Evolutionary conservation across 2,888 invertebrate genomes (phyloP), one percentile per base, ranked within the genome.

Genomic region (Eupithecia dodoneata): DNA sequence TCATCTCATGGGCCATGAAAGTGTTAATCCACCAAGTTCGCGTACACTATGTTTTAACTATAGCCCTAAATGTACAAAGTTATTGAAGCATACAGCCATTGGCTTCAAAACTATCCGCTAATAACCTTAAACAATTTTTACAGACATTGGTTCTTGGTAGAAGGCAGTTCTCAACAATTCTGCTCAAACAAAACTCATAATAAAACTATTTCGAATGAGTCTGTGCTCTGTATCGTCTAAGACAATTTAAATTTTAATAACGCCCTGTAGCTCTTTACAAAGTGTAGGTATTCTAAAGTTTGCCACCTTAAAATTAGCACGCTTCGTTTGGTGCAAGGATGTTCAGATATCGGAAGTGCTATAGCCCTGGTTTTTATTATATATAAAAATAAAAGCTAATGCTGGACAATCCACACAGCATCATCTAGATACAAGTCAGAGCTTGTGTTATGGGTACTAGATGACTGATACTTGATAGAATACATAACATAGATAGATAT

Each of bases 281-380:
- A 77, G 73, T 77, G 80, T 77, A 77, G 71, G 75, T 78, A 76
- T 79, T 76, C 74, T 72, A 72, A 79, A 81, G 78, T 81, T 79
- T 75, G 69, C 76, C 77, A 67, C 76, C 76, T 72, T 78, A 71
- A 76, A 79, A 79, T 81, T 81, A 81, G 79, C 71, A 63, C 76
- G 75, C 78, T 66, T 66, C 69, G 76, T 70, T 76, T 75, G 55
- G 18, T 42, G 49, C 79, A 67, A 9, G 41, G 76, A 79, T 63
- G 0, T 70, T 52, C 0, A 73, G 10, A 5, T 2, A 15, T 44
- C 42, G 5, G 66, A 73, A 71, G 71, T 30, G 30, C 30, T 30
- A 30, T 30, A 30, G 30, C 30, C 30, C 30, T 30, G 30, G 30
- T 30, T 30, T 30, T 30, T 30, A 30, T 30, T 30, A 30, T 30